Evolutionary conservation across 2,113 vertebrate species (phyloP).

Genomic region (Chelonoidis abingdonii): DNA sequence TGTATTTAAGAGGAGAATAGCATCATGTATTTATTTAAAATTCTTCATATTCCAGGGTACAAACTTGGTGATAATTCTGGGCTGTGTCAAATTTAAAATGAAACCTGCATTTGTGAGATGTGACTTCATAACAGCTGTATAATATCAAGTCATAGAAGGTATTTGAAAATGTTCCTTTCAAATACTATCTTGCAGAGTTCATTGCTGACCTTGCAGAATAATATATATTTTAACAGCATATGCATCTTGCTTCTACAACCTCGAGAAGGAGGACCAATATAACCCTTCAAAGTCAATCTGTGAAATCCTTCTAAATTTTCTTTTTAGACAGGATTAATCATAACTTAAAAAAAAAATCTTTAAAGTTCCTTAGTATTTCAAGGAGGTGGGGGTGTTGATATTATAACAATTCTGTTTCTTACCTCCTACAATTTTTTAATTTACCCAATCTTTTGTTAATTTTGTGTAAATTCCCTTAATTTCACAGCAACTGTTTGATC

Average conservation of each 20-base stretch:
- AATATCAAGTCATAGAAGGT: neutral
- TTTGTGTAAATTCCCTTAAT: neutral
- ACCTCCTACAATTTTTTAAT: neutral
- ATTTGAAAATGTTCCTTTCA: slow-evolving; percentile 30
- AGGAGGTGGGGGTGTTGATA: neutral
- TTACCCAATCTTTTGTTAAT: neutral
- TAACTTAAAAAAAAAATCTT: neutral
- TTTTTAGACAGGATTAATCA: neutral
- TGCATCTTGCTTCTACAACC: neutral
- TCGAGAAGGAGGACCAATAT: neutral
- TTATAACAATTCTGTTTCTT: neutral
- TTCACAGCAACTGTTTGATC: neutral
- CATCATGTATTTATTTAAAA: neutral
- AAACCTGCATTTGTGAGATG: neutral
- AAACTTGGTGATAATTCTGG: neutral
- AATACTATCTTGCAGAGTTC: neutral
- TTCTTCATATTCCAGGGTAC: neutral
- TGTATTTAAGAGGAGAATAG: neutral
- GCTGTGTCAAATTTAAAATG: neutral
- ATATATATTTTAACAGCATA: slow-evolving; percentile 17
- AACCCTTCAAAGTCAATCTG: neutral
- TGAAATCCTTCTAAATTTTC: neutral
- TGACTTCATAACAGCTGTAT: neutral
- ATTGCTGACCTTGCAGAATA: slow-evolving; percentile 26
- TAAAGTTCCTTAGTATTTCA: neutral